Evolutionary conservation across 2,113 vertebrate species (phyloP).

Genomic region (Tonatia bakeri): DNA sequence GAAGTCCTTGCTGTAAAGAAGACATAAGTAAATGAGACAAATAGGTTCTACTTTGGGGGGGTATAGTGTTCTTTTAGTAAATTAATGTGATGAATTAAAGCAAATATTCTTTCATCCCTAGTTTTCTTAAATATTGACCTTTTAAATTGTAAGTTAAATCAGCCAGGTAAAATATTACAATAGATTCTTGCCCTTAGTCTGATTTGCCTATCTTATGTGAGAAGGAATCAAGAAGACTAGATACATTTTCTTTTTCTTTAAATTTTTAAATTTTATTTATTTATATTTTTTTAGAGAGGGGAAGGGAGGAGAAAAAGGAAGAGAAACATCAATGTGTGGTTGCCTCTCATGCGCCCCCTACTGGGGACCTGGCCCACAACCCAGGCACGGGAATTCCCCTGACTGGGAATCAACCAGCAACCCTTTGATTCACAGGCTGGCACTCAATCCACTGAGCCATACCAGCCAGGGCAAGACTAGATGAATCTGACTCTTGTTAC

Average conservation of each 20-base stretch:
- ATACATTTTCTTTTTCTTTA: background rate
- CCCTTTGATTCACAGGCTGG: too few species aligned
- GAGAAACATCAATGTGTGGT: too few species aligned
- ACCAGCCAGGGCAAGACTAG: too few species aligned
- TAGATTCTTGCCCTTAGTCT: background rate
- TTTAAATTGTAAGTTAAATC: background rate
- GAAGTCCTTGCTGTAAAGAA: slow-evolving; percentile 83
- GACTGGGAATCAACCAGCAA: too few species aligned
- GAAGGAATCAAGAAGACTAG: background rate
- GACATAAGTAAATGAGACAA: background rate
- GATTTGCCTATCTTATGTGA: background rate
- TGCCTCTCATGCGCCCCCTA: too few species aligned
- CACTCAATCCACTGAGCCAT: too few species aligned
- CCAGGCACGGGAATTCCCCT: too few species aligned
- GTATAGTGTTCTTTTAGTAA: background rate
- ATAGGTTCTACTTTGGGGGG: background rate
- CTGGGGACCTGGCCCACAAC: too few species aligned
- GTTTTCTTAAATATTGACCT: background rate
- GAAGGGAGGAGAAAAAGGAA: too few species aligned
- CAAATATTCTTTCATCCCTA: background rate
- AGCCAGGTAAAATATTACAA: background rate
- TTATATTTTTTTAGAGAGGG: too few species aligned
- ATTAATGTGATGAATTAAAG: slow-evolving; percentile 22
- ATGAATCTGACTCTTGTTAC: background rate
- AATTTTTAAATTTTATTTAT: too few species aligned